Percentiles rank a stretch among this genome's conserved stretches.
phyloP scores from a whole-genome alignment of 2,888 invertebrate species.

The Liposcelis brunnea region DNA sequence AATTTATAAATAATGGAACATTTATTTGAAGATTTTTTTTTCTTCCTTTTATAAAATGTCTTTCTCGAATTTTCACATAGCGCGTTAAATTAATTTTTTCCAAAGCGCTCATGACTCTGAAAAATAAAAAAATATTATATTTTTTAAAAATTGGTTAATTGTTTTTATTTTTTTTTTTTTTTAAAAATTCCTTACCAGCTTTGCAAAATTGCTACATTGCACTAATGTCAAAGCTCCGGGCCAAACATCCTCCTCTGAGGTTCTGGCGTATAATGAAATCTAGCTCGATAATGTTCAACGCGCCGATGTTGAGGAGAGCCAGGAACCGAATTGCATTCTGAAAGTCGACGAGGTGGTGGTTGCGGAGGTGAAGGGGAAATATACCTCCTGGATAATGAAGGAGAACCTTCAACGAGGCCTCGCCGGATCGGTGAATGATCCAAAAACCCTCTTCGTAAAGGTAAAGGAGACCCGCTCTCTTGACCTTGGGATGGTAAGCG shows the following conservation, averaged over 20 bases:
- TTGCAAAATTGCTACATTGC: no score
- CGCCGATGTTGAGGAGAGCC: constrained; percentile 44
- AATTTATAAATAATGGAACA: constrained; percentile 17
- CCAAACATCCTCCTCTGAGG: constrained; percentile 24
- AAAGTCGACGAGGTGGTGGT: constrained; percentile 43
- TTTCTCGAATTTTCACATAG: no score
- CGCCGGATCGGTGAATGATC: constrained; percentile 27
- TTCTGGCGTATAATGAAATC: constrained; percentile 32
- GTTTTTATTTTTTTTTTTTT: no score
- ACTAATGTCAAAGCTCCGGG: constrained; percentile 2
- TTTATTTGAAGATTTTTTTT: constrained; percentile 12
- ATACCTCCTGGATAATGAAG: constrained; percentile 38
- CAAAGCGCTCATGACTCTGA: no score
- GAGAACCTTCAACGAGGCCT: constrained; percentile 26
- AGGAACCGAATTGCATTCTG: constrained; percentile 48
- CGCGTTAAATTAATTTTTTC: no score
- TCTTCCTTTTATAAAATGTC: no score
- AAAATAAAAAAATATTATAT: no score
- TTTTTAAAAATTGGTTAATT: no score
- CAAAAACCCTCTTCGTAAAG: constrained; percentile 38
- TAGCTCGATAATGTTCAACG: constrained; percentile 32
- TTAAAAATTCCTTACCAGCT: no score
- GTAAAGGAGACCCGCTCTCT: constrained; percentile 27
- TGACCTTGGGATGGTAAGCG: constrained; percentile 18
- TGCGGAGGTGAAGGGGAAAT: constrained; percentile 41